A percentile compares a stretch with the other conserved stretches of the same genome.
Conservation (phyloP, 2,797 vertebrate species). For the Heterohyrax brucei region DNA sequence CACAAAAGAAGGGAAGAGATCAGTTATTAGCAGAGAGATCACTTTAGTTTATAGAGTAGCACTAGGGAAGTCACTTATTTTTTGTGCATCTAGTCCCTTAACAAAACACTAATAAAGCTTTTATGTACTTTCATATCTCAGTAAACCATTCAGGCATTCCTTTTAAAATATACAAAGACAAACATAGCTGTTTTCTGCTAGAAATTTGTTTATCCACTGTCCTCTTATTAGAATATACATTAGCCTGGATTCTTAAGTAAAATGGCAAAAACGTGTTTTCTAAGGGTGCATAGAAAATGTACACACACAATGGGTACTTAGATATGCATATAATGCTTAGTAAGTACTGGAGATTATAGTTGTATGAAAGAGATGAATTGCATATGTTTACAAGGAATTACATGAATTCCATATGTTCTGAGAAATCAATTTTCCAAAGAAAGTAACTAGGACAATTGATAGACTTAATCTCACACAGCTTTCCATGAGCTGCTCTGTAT, state of each 20-base stretch:
- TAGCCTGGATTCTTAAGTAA: constrained; percentile 66
- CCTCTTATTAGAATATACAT: constrained; percentile 62
- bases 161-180: constrained; percentile 74
- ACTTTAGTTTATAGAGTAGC: constrained; percentile 76
- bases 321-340: background rate
- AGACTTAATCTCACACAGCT: background rate
- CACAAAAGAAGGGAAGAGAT: constrained; percentile 62
- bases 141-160: constrained; percentile 70
- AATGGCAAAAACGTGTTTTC: constrained; percentile 47
- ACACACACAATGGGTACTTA: background rate
- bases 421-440: constrained; percentile 47
- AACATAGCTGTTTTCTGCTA: constrained; percentile 69
- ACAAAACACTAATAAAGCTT: constrained; percentile 83
- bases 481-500: background rate
- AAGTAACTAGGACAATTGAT: background rate
- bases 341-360: background rate
- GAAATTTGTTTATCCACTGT: constrained; percentile 66
- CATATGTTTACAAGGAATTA: background rate
- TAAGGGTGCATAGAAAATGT: constrained; percentile 36
- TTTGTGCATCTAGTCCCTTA: constrained; percentile 77
- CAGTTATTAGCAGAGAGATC: constrained; percentile 68
- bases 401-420: background rate
- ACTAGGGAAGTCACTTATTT: constrained; percentile 73
- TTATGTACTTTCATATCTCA: constrained; percentile 79
- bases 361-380: constrained; percentile 12